phyloP scores from a whole-genome alignment of 2,797 vertebrate genomes.

The Delichon dasypus region DNA sequence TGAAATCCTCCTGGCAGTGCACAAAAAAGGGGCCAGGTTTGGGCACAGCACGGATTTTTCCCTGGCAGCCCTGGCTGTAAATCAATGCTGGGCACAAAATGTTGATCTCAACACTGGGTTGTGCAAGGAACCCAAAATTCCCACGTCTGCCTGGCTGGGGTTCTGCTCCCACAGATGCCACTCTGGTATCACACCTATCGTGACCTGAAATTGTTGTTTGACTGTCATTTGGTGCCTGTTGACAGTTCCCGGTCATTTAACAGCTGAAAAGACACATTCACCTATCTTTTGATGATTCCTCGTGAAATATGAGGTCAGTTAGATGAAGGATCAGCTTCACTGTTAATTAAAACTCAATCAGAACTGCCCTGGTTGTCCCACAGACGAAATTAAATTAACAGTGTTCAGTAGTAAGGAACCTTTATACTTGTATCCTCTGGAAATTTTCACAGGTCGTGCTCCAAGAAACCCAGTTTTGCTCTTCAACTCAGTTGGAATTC shows the following conservation, averaged over 20 bases:
- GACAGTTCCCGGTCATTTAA: neutral
- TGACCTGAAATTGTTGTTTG: neutral
- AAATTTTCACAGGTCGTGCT: neutral
- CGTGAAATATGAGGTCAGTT: neutral
- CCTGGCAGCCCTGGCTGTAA: neutral
- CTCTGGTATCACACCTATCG: rapidly evolving
- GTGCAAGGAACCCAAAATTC: rapidly evolving
- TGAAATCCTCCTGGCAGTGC: neutral
- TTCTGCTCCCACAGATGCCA: neutral
- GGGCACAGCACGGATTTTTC: rapidly evolving
- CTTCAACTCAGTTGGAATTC: conserved; percentile 63
- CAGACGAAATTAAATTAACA: neutral
- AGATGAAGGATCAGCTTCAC: neutral
- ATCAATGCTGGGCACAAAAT: neutral
- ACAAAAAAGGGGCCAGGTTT: rapidly evolving
- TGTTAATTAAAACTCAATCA: neutral
- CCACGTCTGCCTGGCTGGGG: rapidly evolving
- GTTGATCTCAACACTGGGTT: rapidly evolving
- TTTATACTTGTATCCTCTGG: neutral
- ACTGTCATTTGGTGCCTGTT: rapidly evolving
- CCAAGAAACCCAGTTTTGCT: conserved; percentile 24
- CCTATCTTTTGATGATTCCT: neutral
- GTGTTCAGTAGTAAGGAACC: neutral
- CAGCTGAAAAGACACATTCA: neutral
- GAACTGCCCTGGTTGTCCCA: neutral